Conservation (phyloP, 1,140 invertebrate genomes). For the Nomia melanderi region DNA sequence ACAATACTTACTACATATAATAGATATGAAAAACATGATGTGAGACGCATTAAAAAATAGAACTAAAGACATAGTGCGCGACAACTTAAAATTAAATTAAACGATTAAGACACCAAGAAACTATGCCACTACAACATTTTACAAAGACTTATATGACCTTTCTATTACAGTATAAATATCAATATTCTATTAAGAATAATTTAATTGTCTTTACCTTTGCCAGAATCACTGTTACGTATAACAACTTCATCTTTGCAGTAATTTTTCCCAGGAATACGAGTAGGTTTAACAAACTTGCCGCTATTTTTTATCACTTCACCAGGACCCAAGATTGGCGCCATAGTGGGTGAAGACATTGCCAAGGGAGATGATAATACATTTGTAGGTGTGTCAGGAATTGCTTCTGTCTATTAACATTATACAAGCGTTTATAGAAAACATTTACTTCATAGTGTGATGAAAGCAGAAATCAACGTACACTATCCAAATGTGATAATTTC, state of each 20-base stretch:
- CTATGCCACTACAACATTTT: slow-evolving; percentile 18
- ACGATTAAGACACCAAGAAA: slow-evolving; percentile 20
- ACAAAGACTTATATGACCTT: slow-evolving; percentile 17
- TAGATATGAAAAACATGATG: slow-evolving; percentile 37
- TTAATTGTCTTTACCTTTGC: slow-evolving; percentile 88
- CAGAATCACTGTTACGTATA: slow-evolving; percentile 95
- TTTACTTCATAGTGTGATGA: neutral
- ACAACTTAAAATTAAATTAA: slow-evolving; percentile 39
- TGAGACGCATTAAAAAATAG: neutral
- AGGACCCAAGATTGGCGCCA: slow-evolving; percentile 84
- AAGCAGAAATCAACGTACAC: slow-evolving; percentile 77
- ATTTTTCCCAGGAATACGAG: slow-evolving; percentile 93
- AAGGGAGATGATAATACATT: slow-evolving; percentile 68
- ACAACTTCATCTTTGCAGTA: slow-evolving; percentile 96
- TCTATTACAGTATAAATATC: slow-evolving; percentile 16
- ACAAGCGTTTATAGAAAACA: neutral
- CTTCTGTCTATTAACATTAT: slow-evolving; percentile 62
- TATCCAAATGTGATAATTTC: slow-evolving; percentile 87
- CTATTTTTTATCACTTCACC: slow-evolving; percentile 93
- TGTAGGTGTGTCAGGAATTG: slow-evolving; percentile 73
- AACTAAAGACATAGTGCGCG: slow-evolving; percentile 11
- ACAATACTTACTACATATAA: slow-evolving; percentile 52
- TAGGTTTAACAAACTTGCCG: slow-evolving; percentile 93
- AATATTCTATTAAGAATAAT: neutral
- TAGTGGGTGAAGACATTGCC: slow-evolving; percentile 76